A percentile compares a stretch with the other conserved stretches of the same genome.
phyloP scores from a whole-genome alignment of 1,140 invertebrate genomes.

The Heliconius hewitsoni region DNA sequence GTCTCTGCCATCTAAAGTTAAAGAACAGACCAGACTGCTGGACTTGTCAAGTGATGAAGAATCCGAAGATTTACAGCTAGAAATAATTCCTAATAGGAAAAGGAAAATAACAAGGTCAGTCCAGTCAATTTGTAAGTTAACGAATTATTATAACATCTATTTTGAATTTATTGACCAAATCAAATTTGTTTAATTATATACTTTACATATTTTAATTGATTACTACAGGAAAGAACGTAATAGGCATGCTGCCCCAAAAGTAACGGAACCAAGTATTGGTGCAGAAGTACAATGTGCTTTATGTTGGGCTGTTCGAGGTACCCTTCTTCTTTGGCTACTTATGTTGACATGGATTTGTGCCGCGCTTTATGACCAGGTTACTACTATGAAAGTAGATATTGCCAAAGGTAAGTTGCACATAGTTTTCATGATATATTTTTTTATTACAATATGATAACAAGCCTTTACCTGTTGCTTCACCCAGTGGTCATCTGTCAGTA shows the following conservation, averaged over 20 bases:
- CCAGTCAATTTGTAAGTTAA: not conserved
- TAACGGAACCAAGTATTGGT: constrained; percentile 58
- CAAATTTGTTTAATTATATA: no score
- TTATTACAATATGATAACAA: no score
- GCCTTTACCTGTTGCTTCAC: no score
- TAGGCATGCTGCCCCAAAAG: constrained; percentile 43
- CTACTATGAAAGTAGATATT: constrained; percentile 64
- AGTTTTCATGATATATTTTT: not conserved
- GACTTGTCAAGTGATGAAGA: constrained; percentile 83
- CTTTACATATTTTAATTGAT: no score
- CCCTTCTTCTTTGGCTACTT: constrained; percentile 66
- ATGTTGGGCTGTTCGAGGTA: constrained; percentile 68
- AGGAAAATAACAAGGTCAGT: constrained; percentile 75
- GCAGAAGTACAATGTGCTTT: constrained; percentile 71
- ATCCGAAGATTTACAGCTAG: constrained; percentile 83
- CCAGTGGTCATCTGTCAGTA: no score
- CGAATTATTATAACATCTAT: no score
- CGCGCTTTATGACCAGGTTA: constrained; percentile 69
- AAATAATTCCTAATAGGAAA: constrained; percentile 83
- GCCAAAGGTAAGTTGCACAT: constrained; percentile 56
- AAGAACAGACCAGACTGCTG: constrained; percentile 85
- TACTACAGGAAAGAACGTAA: constrained; percentile 61
- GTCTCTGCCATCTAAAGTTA: constrained; percentile 75
- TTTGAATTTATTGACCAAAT: no score
- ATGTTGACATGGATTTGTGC: constrained; percentile 76